Conservation (phyloP, 2,113 vertebrate genomes). For the Lota lota region DNA sequence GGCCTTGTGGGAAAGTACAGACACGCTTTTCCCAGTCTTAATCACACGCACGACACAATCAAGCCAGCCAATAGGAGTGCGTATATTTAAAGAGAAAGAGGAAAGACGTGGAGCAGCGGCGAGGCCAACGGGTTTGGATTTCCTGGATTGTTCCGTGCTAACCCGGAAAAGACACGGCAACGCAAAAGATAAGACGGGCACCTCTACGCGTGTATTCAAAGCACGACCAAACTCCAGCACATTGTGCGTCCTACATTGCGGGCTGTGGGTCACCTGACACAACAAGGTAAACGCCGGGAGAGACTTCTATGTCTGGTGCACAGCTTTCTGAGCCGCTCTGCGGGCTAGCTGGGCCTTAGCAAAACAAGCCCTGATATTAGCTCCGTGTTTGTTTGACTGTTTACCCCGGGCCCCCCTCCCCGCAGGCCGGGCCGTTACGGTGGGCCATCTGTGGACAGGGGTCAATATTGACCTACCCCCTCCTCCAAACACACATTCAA, state of each 20-base stretch:
- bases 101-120: no score
- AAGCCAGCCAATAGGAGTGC: constrained; percentile 9
- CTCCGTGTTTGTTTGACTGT: constrained; percentile 61
- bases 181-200: no score
- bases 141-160: no score
- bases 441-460: constrained; percentile 64
- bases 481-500: constrained; percentile 43
- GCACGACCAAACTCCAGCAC: no score
- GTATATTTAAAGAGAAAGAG: no score
- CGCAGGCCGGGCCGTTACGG: constrained; percentile 42
- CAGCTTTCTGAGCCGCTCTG: constrained; percentile 46
- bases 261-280: no score
- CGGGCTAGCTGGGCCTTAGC: constrained; percentile 32
- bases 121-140: no score
- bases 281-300: no score
- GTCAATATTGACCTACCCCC: constrained; percentile 55
- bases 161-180: no score
- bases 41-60: constrained; percentile 15
- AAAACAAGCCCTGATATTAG: constrained; percentile 51
- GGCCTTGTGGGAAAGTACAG: constrained; percentile 43
- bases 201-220: no score
- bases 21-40: constrained; percentile 32
- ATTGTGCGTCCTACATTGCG: no score
- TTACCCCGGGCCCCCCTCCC: constrained; percentile 46
- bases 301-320: not conserved